Evolutionary conservation across 2,797 vertebrate species (phyloP).

Genomic region (Neomorphus geoffroyi): DNA sequence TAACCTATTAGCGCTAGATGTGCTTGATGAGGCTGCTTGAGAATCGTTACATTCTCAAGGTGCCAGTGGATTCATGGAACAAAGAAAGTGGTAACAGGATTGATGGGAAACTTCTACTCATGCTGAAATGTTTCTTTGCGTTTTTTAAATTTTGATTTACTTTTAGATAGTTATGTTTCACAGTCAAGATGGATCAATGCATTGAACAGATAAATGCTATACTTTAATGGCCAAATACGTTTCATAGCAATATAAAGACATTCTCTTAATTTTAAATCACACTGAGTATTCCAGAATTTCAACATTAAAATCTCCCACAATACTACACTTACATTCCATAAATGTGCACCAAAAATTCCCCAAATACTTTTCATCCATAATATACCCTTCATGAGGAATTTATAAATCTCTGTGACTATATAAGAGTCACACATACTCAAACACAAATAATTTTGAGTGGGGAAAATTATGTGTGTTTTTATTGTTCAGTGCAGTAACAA

Average conservation of each 20-base stretch:
- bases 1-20: background rate
- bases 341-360: background rate
- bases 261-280: conserved; percentile 4
- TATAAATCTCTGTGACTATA: background rate
- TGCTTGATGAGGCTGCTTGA: background rate
- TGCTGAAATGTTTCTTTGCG: background rate
- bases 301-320: background rate
- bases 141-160: conserved; percentile 56
- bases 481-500: background rate
- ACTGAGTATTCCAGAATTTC: background rate
- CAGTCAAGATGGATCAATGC: conserved; percentile 19
- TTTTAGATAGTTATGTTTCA: conserved; percentile 1
- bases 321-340: background rate
- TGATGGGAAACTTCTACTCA: background rate
- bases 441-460: background rate
- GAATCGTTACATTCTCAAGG: conserved; percentile 8
- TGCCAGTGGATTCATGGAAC: background rate
- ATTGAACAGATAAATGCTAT: conserved; percentile 3
- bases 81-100: background rate
- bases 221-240: background rate
- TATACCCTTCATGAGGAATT: background rate
- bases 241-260: background rate
- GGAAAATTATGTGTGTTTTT: background rate
- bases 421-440: background rate
- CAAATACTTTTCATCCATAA: background rate